Evolutionary conservation across 2,797 vertebrate genomes (phyloP).

Genomic region (Microctenopoma stevenorrisi): DNA sequence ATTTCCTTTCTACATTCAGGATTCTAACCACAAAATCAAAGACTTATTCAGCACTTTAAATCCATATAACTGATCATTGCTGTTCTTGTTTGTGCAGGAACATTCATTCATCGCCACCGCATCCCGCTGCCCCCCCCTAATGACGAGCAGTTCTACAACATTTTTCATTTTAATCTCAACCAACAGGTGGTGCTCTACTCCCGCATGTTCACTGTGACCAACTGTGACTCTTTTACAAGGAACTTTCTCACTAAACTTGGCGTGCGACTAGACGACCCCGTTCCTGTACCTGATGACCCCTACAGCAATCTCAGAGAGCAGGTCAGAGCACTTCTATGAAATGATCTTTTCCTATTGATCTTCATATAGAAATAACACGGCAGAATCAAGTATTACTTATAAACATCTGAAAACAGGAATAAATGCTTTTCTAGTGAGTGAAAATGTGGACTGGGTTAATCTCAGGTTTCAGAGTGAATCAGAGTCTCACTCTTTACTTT

Average conservation of each 20-base stretch:
- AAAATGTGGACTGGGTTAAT: too few relatives aligned
- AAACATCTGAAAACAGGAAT: too few relatives aligned
- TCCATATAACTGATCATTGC: neutral
- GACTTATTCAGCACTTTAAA: neutral
- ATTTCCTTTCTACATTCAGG: neutral
- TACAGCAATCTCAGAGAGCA: constrained; percentile 82
- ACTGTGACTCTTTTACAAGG: constrained; percentile 90
- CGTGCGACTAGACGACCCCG: constrained; percentile 79
- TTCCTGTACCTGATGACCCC: constrained; percentile 83
- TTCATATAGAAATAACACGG: neutral
- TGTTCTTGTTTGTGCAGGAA: constrained; percentile 80
- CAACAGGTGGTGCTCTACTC: constrained; percentile 87
- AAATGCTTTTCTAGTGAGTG: too few relatives aligned
- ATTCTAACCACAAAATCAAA: neutral
- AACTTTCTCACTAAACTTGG: constrained; percentile 90
- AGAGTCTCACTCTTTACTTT: too few relatives aligned
- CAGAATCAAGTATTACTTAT: too few relatives aligned
- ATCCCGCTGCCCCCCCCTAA: constrained; percentile 89
- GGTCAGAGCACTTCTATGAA: constrained; percentile 56
- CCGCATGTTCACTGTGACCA: constrained; percentile 85
- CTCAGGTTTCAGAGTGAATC: too few relatives aligned
- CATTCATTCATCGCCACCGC: constrained; percentile 86
- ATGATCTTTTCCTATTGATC: neutral
- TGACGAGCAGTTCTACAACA: constrained; percentile 88
- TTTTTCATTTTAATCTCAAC: constrained; percentile 90